phyloP scores from a whole-genome alignment of 2,888 invertebrate genomes.

The Microctonus aethiopoides region DNA sequence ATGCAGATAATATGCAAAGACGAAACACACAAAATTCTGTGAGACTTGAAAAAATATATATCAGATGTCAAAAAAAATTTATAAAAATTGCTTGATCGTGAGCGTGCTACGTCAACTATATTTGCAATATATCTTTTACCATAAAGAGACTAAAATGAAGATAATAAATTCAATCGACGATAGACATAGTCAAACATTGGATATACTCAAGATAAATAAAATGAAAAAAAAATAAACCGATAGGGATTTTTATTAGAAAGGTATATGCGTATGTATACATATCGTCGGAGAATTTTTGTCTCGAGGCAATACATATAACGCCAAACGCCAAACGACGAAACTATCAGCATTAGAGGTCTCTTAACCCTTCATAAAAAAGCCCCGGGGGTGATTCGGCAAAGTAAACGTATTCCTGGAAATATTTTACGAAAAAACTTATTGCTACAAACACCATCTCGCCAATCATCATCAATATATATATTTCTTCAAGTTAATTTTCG shows the following conservation, averaged over 20 bases:
- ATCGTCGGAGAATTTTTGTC: slow-evolving; percentile 22
- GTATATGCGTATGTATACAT: slow-evolving; percentile 6
- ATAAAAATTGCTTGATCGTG: slow-evolving; percentile 49
- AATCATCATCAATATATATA: background rate
- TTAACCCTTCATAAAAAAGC: slow-evolving; percentile 18
- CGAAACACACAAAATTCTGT: slow-evolving; percentile 43
- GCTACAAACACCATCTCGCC: background rate
- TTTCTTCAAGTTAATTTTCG: slow-evolving; percentile 14
- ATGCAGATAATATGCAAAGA: slow-evolving; percentile 40
- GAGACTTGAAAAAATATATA: background rate
- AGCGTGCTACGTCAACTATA: slow-evolving; percentile 18
- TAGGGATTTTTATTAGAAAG: slow-evolving; percentile 13
- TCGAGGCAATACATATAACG: slow-evolving; percentile 17
- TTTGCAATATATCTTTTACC: slow-evolving; percentile 11
- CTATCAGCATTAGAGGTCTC: background rate
- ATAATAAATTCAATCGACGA: slow-evolving; percentile 29
- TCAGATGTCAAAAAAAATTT: slow-evolving; percentile 43
- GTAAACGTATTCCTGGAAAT: slow-evolving; percentile 13
- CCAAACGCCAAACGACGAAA: background rate
- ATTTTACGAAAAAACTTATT: background rate
- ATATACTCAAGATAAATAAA: background rate
- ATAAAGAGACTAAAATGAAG: slow-evolving; percentile 29
- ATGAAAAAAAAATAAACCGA: background rate
- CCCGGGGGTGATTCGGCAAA: slow-evolving; percentile 11
- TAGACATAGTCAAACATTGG: slow-evolving; percentile 5